phyloP scores from a whole-genome alignment of 2,113 vertebrate genomes.

The Strix aluco region DNA sequence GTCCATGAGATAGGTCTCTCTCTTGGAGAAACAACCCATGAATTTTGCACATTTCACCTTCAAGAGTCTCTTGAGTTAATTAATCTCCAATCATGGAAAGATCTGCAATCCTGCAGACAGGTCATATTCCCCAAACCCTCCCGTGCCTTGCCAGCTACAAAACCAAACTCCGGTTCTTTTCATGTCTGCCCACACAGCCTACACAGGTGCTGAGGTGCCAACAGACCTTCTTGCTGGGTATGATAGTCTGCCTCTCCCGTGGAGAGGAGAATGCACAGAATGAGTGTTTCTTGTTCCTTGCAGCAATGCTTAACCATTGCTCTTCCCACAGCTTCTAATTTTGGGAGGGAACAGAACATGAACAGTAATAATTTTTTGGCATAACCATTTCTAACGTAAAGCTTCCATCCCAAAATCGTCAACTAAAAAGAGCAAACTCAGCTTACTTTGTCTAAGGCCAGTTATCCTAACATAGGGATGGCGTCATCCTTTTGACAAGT shows the following conservation, averaged over 20 bases:
- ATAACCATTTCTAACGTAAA: background rate
- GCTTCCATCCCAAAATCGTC: background rate
- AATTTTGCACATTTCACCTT: background rate
- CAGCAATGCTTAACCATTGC: background rate
- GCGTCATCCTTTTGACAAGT: background rate
- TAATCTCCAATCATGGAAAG: background rate
- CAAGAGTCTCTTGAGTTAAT: background rate
- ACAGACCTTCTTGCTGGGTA: background rate
- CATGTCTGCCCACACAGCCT: background rate
- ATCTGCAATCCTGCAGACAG: background rate
- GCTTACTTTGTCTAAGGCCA: background rate
- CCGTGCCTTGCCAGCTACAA: background rate
- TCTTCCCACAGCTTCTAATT: background rate
- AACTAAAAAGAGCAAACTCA: background rate
- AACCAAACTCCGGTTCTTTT: background rate
- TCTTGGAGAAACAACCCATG: background rate
- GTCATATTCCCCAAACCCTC: background rate
- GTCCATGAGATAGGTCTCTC: background rate
- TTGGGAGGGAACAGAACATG: background rate
- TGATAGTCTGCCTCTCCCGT: fast-evolving
- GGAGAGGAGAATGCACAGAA: background rate
- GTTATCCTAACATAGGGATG: background rate
- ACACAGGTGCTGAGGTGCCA: background rate
- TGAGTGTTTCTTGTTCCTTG: background rate
- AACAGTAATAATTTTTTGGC: background rate